Percentiles rank a stretch among this genome's conserved stretches.
Evolutionary conservation across 2,113 vertebrate species (phyloP).

Genomic region (Pluvialis apricaria): DNA sequence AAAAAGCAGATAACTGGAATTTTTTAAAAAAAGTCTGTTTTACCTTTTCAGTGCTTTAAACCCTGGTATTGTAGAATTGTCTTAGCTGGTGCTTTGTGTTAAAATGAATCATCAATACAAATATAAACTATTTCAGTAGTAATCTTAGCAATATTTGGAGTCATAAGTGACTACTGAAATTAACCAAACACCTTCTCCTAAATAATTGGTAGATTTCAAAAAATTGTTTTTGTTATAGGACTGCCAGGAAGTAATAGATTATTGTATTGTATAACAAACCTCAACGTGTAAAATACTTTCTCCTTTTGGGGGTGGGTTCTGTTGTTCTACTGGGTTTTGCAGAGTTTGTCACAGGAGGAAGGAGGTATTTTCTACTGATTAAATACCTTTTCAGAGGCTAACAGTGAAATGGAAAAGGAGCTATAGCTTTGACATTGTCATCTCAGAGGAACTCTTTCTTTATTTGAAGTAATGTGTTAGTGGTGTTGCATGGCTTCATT

Average conservation of each 20-base stretch:
- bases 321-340: not conserved
- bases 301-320: not conserved
- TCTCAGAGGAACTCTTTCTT: not conserved
- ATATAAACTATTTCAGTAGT: not conserved
- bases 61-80: not conserved
- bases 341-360: not conserved
- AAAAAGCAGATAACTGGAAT: not conserved
- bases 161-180: not conserved
- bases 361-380: not conserved
- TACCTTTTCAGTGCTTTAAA: not conserved
- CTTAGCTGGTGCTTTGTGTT: not conserved
- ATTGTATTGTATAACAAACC: not conserved
- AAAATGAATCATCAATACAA: not conserved
- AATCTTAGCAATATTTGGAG: not conserved
- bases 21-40: not conserved
- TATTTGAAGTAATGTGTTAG: not conserved
- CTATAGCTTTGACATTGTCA: not conserved
- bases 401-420: not conserved
- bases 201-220: not conserved
- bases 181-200: not conserved
- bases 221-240: not conserved
- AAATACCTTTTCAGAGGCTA: not conserved
- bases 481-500: not conserved
- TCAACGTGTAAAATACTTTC: not conserved
- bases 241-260: not conserved